Conservation (phyloP, 2,888 invertebrate genomes). For the Druceiella hillmani region DNA sequence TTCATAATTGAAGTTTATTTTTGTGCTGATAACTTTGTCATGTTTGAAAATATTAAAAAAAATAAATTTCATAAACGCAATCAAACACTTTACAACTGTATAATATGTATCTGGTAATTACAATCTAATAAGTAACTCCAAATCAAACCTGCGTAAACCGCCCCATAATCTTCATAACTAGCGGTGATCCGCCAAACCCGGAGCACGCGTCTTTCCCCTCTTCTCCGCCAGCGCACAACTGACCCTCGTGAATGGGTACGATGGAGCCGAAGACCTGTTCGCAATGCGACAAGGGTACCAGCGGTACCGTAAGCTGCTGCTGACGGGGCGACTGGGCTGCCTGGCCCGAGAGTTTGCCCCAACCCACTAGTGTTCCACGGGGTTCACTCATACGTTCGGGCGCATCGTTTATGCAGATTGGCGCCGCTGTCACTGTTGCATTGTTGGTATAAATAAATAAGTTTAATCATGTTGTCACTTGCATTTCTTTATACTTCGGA, state of each 20-base stretch:
- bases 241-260: constrained; percentile 56
- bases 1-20: too few relatives aligned
- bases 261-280: constrained; percentile 62
- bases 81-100: too few relatives aligned
- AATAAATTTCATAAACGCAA: too few relatives aligned
- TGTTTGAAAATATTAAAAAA: too few relatives aligned
- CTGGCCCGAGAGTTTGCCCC: constrained; percentile 66
- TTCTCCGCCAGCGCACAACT: constrained; percentile 72
- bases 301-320: constrained; percentile 64
- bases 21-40: too few relatives aligned
- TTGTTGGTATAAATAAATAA: too few relatives aligned
- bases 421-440: constrained; percentile 76
- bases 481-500: too few relatives aligned
- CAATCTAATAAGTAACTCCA: too few relatives aligned
- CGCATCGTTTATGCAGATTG: constrained; percentile 67
- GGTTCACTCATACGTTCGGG: constrained; percentile 60
- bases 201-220: constrained; percentile 70
- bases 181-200: constrained; percentile 74
- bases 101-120: too few relatives aligned
- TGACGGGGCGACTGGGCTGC: constrained; percentile 49
- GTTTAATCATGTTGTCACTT: too few relatives aligned
- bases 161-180: constrained; percentile 57
- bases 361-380: constrained; percentile 60
- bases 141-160: constrained; percentile 64
- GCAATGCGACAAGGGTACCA: constrained; percentile 62